A percentile compares a stretch with the other conserved stretches of the same genome.
Conservation (phyloP, 2,113 vertebrate species). For the Panthera uncia region DNA sequence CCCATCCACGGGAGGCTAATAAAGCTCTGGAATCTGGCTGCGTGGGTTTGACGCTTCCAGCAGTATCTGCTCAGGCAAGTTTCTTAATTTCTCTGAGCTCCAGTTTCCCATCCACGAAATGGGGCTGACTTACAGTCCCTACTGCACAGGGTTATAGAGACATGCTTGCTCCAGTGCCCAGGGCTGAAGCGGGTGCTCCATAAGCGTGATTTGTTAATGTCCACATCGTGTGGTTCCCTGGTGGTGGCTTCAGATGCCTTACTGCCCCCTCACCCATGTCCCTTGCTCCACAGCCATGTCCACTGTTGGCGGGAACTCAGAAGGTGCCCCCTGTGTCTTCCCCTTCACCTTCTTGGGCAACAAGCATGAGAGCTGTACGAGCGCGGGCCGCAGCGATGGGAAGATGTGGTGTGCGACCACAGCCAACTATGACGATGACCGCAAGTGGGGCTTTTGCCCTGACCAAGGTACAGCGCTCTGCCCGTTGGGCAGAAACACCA, state of each 20-base stretch:
- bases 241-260: not conserved
- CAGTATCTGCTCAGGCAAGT: not conserved
- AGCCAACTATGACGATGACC: constrained; percentile 95
- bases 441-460: constrained; percentile 98
- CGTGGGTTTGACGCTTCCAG: not conserved
- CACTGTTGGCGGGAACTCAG: constrained; percentile 95
- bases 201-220: fast-evolving
- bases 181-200: fast-evolving
- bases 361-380: constrained; percentile 93
- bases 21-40: not conserved
- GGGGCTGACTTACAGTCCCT: fast-evolving
- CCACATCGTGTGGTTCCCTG: fast-evolving
- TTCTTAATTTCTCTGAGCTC: not conserved
- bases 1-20: not conserved
- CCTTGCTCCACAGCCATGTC: constrained; percentile 90
- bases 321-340: constrained; percentile 94
- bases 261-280: not conserved
- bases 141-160: fast-evolving
- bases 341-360: constrained; percentile 96
- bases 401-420: constrained; percentile 94
- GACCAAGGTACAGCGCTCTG: constrained; percentile 89
- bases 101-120: not conserved
- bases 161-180: fast-evolving
- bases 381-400: constrained; percentile 92
- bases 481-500: fast-evolving